phyloP scores from a whole-genome alignment of 2,797 vertebrate genomes.

The Ptychobarbus kaznakovi region DNA sequence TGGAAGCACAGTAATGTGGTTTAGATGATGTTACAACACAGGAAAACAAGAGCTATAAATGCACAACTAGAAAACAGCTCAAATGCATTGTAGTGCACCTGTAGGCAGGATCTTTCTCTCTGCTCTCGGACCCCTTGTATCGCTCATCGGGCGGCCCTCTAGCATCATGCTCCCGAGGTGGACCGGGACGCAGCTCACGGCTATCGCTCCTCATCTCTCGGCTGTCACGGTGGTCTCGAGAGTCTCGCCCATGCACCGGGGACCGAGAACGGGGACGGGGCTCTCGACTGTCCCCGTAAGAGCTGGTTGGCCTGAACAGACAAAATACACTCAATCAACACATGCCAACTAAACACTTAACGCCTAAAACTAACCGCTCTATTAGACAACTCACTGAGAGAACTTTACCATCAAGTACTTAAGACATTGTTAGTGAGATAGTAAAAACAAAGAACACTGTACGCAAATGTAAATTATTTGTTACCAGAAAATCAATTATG shows the following conservation, averaged over 20 bases:
- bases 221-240: slow-evolving; percentile 81
- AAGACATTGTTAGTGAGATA: background rate
- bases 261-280: slow-evolving; percentile 77
- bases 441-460: background rate
- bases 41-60: background rate
- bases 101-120: slow-evolving; percentile 80
- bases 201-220: slow-evolving; percentile 72
- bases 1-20: background rate
- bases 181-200: slow-evolving; percentile 69
- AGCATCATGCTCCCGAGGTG: slow-evolving; percentile 72
- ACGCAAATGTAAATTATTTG: background rate
- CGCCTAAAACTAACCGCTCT: background rate
- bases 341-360: background rate
- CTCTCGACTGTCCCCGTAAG: slow-evolving; percentile 77
- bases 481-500: background rate
- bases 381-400: background rate
- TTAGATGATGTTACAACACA: background rate
- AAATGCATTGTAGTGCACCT: slow-evolving; percentile 65
- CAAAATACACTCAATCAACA: slow-evolving; percentile 34
- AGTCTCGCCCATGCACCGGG: slow-evolving; percentile 76
- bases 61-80: background rate
- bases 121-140: slow-evolving; percentile 63
- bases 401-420: background rate
- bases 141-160: slow-evolving; percentile 49
- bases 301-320: slow-evolving; percentile 68